Conservation (phyloP, 2,888 invertebrate species). For the Neoitamus cyanurus region DNA sequence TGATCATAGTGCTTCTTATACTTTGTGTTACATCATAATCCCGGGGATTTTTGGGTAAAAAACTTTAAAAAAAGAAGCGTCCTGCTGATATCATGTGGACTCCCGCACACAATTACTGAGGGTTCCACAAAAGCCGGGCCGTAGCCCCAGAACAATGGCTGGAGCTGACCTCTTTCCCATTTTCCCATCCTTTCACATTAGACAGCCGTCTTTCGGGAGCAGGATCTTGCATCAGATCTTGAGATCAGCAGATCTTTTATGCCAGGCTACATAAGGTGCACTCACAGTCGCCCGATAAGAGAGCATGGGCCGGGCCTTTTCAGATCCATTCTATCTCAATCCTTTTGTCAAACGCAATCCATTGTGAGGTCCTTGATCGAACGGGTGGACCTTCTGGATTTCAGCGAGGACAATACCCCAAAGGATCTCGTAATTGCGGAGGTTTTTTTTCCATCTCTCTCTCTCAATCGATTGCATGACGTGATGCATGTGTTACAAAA, state of each 20-base stretch:
- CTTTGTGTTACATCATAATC: slow-evolving; percentile 11
- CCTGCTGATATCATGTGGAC: not conserved
- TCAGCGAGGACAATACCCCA: slow-evolving; percentile 28
- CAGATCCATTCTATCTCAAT: not conserved
- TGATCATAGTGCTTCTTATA: not conserved
- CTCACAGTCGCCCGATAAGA: not conserved
- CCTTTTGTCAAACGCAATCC: slow-evolving; percentile 13
- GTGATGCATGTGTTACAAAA: slow-evolving; percentile 19
- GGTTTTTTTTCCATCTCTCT: not conserved
- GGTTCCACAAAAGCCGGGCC: not conserved
- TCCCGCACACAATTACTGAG: not conserved
- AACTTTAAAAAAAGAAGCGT: not conserved
- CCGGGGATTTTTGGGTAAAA: not conserved
- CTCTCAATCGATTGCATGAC: not conserved
- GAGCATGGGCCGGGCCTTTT: not conserved
- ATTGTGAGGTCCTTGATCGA: slow-evolving; percentile 10
- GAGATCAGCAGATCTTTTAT: slow-evolving; percentile 32
- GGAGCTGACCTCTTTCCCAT: slow-evolving; percentile 10
- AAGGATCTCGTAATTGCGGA: not conserved
- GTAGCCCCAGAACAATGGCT: not conserved
- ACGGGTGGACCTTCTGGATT: slow-evolving; percentile 33
- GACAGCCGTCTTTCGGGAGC: not conserved
- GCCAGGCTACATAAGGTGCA: not conserved
- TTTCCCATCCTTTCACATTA: slow-evolving; percentile 13
- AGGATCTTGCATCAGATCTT: slow-evolving; percentile 37